These are phyloP conservation scores for Datnioides undecimradiatus DNA, from an alignment of 2,113 vertebrate species.

Conservation along the genomic window DNA sequence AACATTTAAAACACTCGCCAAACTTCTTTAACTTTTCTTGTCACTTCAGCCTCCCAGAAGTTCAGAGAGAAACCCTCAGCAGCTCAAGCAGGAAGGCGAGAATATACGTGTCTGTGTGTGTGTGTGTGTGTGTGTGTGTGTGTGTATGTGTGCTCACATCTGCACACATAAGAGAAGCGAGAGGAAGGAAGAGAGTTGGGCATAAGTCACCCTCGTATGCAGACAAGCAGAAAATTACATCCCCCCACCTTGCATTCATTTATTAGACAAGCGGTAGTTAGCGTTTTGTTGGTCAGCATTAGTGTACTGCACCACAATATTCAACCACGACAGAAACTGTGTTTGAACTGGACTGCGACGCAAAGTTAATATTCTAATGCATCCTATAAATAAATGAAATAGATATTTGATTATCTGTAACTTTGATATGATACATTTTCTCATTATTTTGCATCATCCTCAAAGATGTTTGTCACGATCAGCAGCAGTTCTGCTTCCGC, in stretches of 20 bases:
- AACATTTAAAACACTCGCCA: slow-evolving; percentile 23
- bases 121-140: background rate
- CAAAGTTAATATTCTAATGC: slow-evolving; percentile 7
- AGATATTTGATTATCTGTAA: slow-evolving; percentile 6
- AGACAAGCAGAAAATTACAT: slow-evolving; percentile 88
- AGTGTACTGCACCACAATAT: slow-evolving; percentile 63
- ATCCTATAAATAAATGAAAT: slow-evolving; percentile 9
- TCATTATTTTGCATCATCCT: slow-evolving; percentile 21
- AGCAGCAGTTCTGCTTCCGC: slow-evolving; percentile 37
- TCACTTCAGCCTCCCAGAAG: slow-evolving; percentile 45
- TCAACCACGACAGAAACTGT: slow-evolving; percentile 28
- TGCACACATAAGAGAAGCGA: slow-evolving; percentile 33
- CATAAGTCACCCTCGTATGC: slow-evolving; percentile 82
- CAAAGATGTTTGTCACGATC: slow-evolving; percentile 38
- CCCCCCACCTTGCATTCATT: slow-evolving; percentile 75
- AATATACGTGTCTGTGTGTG: slow-evolving; percentile 25
- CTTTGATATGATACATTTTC: background rate
- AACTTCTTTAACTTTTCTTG: slow-evolving; percentile 39
- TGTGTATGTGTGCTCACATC: slow-evolving; percentile 36
- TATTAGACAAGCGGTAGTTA: slow-evolving; percentile 77
- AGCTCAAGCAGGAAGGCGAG: slow-evolving; percentile 22
- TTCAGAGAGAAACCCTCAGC: slow-evolving; percentile 43
- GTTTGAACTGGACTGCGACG: slow-evolving; percentile 6
- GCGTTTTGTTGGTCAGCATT: slow-evolving; percentile 81
- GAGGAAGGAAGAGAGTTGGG: slow-evolving; percentile 67